phyloP scores from a whole-genome alignment of 2,113 vertebrate species.

The Columba livia region DNA sequence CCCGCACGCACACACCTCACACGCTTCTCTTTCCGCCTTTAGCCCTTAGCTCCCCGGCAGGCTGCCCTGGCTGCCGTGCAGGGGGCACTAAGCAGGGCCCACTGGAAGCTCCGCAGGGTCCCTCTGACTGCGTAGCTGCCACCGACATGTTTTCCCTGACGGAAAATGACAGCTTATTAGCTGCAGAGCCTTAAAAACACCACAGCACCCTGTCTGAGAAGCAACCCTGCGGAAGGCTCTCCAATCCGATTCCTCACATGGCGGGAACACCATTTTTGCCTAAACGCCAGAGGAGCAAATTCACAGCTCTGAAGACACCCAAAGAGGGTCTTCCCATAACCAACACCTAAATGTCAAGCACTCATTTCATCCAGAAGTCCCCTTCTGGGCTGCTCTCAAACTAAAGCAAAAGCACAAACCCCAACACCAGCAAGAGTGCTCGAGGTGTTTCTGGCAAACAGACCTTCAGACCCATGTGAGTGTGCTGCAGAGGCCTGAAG shows the following conservation, averaged over 20 bases:
- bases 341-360: accelerated
- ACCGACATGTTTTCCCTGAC: background rate
- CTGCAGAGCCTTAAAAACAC: background rate
- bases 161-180: accelerated
- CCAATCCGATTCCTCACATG: accelerated
- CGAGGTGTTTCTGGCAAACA: accelerated
- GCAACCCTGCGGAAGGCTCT: background rate
- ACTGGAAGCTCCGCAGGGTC: background rate
- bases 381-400: background rate
- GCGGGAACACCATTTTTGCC: accelerated
- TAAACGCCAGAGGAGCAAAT: background rate
- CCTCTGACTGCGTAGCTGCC: accelerated
- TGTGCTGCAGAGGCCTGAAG: background rate
- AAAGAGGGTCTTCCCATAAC: background rate
- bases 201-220: accelerated
- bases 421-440: accelerated
- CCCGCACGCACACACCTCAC: too few species aligned
- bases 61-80: too few species aligned
- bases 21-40: too few species aligned
- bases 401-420: accelerated
- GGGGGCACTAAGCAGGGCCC: too few species aligned
- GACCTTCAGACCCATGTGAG: too few species aligned
- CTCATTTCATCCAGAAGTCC: background rate
- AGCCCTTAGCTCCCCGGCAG: too few species aligned
- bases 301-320: background rate